Base-by-base conservation (phyloP, 2,113 vertebrate genomes). In the Grammomys dolichurus region DNA sequence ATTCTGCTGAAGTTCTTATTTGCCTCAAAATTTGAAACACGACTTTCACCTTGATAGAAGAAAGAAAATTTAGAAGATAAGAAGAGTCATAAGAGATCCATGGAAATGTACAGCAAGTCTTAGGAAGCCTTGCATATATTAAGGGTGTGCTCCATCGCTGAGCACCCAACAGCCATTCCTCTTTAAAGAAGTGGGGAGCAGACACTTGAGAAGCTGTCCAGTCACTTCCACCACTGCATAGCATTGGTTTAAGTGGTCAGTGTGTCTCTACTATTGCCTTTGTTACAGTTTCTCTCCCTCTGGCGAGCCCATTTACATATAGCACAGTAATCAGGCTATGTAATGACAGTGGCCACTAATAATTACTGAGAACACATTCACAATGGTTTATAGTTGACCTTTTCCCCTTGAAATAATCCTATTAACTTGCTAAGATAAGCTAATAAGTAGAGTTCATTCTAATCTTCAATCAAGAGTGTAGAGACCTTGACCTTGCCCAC, bases 371-470 rank as follows among this genome's bases (percentile, higher is more conserved):
- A 43, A 7, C 60, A 67, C 16, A 65, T 75, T 76, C 73, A 51
- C 26, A 65, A 12, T 92, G 56, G 46, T 92, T 92, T 87, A 63
- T 20, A 56, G 43, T 84, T 93, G 19, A 48, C 58, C 10, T 3
- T 16, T 22, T 89, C 60, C 56, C 58, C 67, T 87, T 89, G 72
- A 73, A 56, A 48, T 73, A 60, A 86, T 73, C 80, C 67, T 40
- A 89, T 87, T 82, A 84, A 69, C 43, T 85, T 81, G 82, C 81
- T 28, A 89, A 91, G 20, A 88, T 73, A 95, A 82, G 19, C 40
- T 73, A 60, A 89, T n/a, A 69, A 14, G 20, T 69, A 17, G n/a
- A 14, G 56, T 58, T 80, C 56, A 60, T 16, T 46, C 10, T 86
- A 73, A 75, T 56, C 40, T 70, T 70, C 54, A 87, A 36, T 36